Conservation (phyloP, 1,140 invertebrate species). For the Berghia stephanieae region DNA sequence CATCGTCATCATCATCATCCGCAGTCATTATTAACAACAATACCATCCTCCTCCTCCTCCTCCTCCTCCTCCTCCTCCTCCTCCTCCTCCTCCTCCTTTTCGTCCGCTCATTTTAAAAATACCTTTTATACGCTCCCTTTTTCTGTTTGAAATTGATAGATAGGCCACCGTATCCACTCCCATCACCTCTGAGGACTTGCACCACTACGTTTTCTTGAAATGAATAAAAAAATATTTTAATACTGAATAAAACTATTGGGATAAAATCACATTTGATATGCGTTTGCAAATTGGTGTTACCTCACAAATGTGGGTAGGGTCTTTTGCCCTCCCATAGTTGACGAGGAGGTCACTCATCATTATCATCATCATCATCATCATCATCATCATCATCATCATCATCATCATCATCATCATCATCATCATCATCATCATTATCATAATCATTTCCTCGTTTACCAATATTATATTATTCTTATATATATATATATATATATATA, state of each 20-base stretch:
- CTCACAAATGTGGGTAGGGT: background rate
- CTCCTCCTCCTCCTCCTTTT: too few species aligned
- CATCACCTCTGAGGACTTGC: too few species aligned
- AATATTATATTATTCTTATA: slow-evolving; percentile 1
- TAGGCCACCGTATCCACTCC: too few species aligned
- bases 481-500: slow-evolving; percentile 26
- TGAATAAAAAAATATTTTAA: background rate
- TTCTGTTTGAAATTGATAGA: background rate
- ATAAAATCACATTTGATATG: background rate
- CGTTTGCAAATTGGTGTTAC: background rate
- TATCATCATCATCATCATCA: slow-evolving; percentile 2
- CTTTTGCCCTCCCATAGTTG: too few species aligned
- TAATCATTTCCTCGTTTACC: background rate
- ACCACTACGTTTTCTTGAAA: background rate
- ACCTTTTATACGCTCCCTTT: background rate
- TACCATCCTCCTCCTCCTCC: slow-evolving; percentile 15
- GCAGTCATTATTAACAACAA: too few species aligned
- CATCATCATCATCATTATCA: background rate
- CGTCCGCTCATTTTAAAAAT: background rate
- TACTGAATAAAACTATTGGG: background rate
- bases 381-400: slow-evolving; percentile 2
- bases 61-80: too few species aligned
- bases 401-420: background rate
- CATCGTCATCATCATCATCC: too few species aligned
- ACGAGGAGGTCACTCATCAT: too few species aligned